A percentile compares a stretch with the other conserved stretches of the same genome.
Evolutionary conservation across 2,113 vertebrate genomes (phyloP).

Genomic region (Crotalus horridus): DNA sequence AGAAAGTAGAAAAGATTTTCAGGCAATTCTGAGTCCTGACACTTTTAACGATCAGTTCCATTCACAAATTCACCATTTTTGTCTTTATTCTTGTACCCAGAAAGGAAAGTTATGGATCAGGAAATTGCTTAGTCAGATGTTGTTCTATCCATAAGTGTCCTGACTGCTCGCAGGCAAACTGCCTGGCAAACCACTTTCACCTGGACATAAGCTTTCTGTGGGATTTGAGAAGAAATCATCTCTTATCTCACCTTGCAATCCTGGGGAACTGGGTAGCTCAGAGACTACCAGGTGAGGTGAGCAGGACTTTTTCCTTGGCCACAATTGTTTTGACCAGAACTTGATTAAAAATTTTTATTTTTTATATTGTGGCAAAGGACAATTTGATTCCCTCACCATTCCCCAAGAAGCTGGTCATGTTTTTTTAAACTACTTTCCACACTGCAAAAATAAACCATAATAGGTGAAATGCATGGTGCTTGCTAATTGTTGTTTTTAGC

Average conservation of each 20-base stretch:
- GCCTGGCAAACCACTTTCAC: neutral
- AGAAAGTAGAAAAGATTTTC: neutral
- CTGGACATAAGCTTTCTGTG: neutral
- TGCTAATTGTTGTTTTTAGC: neutral
- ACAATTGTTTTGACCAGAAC: neutral
- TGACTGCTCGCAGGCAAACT: neutral
- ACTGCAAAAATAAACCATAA: neutral
- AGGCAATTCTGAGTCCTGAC: neutral
- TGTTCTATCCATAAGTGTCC: neutral
- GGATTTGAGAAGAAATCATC: neutral
- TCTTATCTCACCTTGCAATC: neutral
- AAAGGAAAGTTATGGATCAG: neutral
- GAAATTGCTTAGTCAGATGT: neutral
- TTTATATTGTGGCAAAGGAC: neutral
- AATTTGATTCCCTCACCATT: neutral
- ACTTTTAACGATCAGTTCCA: neutral
- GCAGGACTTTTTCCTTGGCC: neutral
- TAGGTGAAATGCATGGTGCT: neutral
- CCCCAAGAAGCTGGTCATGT: neutral
- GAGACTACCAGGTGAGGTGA: neutral
- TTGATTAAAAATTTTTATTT: neutral
- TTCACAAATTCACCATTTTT: neutral
- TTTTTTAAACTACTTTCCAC: neutral
- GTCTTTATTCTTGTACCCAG: neutral
- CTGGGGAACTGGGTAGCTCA: neutral